phyloP scores from a whole-genome alignment of 1,140 invertebrate genomes.

The Venustaconcha ellipsiformis region DNA sequence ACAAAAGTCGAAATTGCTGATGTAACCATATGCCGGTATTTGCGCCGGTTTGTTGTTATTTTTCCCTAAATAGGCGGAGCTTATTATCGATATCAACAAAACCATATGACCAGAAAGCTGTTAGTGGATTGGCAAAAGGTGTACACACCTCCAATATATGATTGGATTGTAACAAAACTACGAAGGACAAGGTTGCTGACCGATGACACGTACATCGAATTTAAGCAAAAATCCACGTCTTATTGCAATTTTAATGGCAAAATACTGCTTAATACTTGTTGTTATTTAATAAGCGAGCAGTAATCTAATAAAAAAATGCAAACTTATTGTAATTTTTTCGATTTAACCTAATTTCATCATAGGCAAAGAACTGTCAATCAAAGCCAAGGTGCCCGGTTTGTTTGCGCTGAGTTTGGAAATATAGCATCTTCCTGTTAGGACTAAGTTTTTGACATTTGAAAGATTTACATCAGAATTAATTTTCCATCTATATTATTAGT shows the following conservation, averaged over 20 bases:
- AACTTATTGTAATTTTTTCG: neutral
- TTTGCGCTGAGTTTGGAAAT: no score
- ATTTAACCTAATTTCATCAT: neutral
- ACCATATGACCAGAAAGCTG: slow-evolving; percentile 39
- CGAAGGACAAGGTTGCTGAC: slow-evolving; percentile 26
- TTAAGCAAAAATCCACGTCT: no score
- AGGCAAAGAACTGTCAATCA: neutral
- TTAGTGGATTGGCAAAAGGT: slow-evolving; percentile 29
- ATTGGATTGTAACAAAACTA: slow-evolving; percentile 36
- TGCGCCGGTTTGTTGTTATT: slow-evolving; percentile 68
- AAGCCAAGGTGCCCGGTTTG: no score
- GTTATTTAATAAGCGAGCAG: slow-evolving; percentile 3
- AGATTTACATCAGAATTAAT: neutral
- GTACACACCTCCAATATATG: slow-evolving; percentile 13
- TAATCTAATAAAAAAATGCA: neutral
- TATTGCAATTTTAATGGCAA: neutral
- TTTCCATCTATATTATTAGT: neutral
- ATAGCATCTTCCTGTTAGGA: no score
- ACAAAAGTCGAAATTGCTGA: slow-evolving; percentile 16
- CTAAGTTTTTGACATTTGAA: neutral
- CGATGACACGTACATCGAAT: no score
- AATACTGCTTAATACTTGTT: slow-evolving; percentile 18
- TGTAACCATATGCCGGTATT: slow-evolving; percentile 61
- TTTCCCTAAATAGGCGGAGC: slow-evolving; percentile 49
- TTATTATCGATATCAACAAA: slow-evolving; percentile 52